A percentile compares a stretch with the other conserved stretches of the same genome.
Conservation (phyloP, 1,140 invertebrate genomes). For the Drosophila seguyi region DNA sequence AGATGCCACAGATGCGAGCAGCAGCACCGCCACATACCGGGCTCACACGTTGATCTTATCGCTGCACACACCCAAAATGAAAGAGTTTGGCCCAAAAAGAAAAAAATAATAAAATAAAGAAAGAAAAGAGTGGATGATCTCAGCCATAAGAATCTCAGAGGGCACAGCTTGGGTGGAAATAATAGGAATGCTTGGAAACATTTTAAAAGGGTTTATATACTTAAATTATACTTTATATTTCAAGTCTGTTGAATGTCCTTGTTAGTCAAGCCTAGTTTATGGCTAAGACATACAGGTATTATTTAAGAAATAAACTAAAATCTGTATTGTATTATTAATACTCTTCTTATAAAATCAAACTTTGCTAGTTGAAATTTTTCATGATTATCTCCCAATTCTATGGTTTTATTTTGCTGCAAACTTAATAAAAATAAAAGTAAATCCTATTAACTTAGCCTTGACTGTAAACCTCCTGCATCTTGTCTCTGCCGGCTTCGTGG, state of each 20-base stretch:
- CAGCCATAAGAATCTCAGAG: slow-evolving; percentile 32
- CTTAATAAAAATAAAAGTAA: neutral
- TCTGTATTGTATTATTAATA: neutral
- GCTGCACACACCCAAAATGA: slow-evolving; percentile 72
- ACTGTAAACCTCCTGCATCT: neutral
- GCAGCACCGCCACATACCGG: slow-evolving; percentile 9
- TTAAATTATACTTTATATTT: neutral
- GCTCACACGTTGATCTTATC: slow-evolving; percentile 77
- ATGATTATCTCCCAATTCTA: no score
- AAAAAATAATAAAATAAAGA: neutral
- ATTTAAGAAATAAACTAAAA: neutral
- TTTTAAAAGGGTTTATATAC: neutral
- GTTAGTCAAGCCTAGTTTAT: neutral
- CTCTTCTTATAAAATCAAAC: neutral
- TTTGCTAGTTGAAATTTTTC: no score
- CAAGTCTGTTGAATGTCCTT: neutral
- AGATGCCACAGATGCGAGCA: slow-evolving; percentile 60
- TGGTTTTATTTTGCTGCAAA: no score
- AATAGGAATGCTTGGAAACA: neutral
- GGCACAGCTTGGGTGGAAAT: neutral
- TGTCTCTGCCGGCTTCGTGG: slow-evolving; percentile 1
- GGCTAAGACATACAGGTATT: neutral
- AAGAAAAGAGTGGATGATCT: slow-evolving; percentile 12
- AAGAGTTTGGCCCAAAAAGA: slow-evolving; percentile 57
- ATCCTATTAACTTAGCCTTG: neutral